Base-by-base conservation (phyloP, 1,140 invertebrate species). In the Panagrolaimus sp. region DNA sequence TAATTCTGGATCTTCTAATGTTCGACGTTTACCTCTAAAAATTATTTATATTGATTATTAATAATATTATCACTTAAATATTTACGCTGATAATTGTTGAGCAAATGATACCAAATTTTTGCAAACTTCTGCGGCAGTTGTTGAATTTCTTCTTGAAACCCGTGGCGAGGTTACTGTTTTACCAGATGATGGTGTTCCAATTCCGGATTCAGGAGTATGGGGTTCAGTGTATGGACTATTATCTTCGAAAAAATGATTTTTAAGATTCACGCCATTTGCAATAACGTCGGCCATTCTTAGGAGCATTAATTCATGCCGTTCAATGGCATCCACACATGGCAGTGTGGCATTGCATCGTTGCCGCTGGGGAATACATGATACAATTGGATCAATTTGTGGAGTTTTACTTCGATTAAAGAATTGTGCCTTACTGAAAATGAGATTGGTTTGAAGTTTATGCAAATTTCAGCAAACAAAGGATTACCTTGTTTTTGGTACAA, bases 261-360 rank as follows among this genome's bases (percentile, higher is more conserved):
- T 24, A 15, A 88, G 88, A 43, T 78, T 71, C 12, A 69, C 76
- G 12, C 90, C 90, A 76, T 90, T 87, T 63, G 85, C 86, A 44
- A 92, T 79, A 17, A 92, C 85, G 84, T 92, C 91, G 76, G 91
- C 90, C 84, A 92, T 90, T 6, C 91, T 84, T 8, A 92, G 83
- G 10, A 92, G 84, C 7, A 90, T 91, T 10, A 92, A 84, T 65
- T 90, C 90, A 78, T 92, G 91, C 63, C 91, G 83, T 79, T 92
- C 90, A 69, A 89, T 87, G n/a, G 90, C 90, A 66, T 90, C 89
- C 0, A 92, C 90, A 55, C 88, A 85, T 0, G 90, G 90, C 48
- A 92, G 78, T n/a, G 87, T 78, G 4, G 71, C 78, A 65, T 73
- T 68, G 67, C 77, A 76, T 12, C 68, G 65, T 47, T 76, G 70